These are phyloP conservation scores for Sipha flava DNA, from an alignment of 1,140 invertebrate genomes.

Conservation along the genomic window DNA sequence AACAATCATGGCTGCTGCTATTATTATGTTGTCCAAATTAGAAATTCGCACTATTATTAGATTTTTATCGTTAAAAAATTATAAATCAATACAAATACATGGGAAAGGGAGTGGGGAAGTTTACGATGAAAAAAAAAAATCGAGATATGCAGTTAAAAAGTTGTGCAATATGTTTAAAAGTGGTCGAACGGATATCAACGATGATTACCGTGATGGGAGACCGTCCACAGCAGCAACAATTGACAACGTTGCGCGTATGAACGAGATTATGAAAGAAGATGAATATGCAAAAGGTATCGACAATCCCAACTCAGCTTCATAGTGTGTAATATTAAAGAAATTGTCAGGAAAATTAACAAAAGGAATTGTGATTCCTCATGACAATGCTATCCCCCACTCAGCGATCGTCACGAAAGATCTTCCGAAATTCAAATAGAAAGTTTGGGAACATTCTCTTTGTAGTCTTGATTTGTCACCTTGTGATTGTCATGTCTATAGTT, in stretches of 20 bases:
- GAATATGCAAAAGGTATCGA: not conserved
- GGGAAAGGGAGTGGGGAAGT: not conserved
- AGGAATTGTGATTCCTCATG: constrained; percentile 32
- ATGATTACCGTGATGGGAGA: not conserved
- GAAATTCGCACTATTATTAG: not conserved
- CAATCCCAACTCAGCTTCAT: not conserved
- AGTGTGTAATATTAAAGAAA: not conserved
- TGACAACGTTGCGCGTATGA: not conserved
- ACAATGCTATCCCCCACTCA: constrained; percentile 40
- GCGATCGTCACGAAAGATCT: constrained; percentile 37
- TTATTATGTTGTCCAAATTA: not conserved
- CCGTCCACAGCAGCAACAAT: not conserved
- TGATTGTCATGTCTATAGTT: constrained; percentile 39
- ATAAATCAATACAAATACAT: not conserved
- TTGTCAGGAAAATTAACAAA: not conserved
- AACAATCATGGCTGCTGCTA: not conserved
- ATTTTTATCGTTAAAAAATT: not conserved
- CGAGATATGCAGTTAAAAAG: not conserved
- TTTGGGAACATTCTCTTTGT: constrained; percentile 40
- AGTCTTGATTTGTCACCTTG: constrained; percentile 39
- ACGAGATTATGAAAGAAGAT: not conserved
- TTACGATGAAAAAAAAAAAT: not conserved
- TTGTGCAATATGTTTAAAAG: not conserved
- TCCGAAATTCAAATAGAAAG: constrained; percentile 40
- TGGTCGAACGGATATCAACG: not conserved